Evolutionary conservation across 2,113 vertebrate genomes (phyloP).

Genomic region (Pituophis catenifer): DNA sequence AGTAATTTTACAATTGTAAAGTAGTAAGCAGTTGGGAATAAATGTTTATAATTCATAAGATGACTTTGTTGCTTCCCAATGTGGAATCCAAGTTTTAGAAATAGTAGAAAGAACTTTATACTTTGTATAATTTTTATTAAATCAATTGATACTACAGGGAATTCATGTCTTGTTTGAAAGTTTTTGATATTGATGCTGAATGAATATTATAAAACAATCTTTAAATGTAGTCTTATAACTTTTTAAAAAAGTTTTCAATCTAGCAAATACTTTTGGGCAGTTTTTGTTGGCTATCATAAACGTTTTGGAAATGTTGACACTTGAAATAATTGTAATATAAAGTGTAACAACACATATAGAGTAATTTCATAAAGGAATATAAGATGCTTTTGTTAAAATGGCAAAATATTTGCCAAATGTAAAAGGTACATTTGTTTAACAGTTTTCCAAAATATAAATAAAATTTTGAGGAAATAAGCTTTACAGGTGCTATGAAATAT

Average conservation of each 20-base stretch:
- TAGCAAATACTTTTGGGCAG: not conserved
- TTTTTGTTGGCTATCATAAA: not conserved
- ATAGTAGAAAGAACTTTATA: not conserved
- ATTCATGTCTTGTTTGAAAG: not conserved
- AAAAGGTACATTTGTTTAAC: not conserved
- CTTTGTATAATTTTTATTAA: not conserved
- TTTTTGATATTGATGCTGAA: not conserved
- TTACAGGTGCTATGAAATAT: not conserved
- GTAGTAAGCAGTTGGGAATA: not conserved
- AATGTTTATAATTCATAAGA: not conserved
- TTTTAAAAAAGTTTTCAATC: not conserved
- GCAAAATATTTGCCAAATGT: not conserved
- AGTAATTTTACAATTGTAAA: not conserved
- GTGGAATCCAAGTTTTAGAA: not conserved
- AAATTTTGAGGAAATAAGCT: slow-evolving; percentile 1
- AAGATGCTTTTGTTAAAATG: not conserved
- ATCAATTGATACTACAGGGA: not conserved
- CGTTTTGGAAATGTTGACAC: not conserved
- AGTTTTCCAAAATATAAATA: not conserved
- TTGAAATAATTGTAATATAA: not conserved
- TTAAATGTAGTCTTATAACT: not conserved
- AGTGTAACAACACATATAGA: not conserved
- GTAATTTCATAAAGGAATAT: not conserved
- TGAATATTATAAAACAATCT: not conserved
- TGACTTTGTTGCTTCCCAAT: not conserved